Percentiles rank a stretch among this genome's conserved stretches.
phyloP scores from a whole-genome alignment of 2,888 invertebrate species.

The Agonopterix alstromeriana region DNA sequence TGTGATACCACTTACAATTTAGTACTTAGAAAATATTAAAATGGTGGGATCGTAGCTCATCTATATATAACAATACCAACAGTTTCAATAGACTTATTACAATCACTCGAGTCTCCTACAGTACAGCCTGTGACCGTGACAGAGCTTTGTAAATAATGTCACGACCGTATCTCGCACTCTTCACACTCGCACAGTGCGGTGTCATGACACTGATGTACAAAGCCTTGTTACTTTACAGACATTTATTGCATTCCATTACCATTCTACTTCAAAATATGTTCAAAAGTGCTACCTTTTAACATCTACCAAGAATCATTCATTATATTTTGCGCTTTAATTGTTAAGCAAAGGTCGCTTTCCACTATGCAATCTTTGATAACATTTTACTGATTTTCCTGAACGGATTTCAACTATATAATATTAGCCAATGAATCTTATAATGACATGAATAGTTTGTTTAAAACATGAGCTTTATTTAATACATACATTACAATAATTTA shows the following conservation, averaged over 20 bases:
- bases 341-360: background rate
- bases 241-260: slow-evolving; percentile 68
- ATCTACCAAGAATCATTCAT: slow-evolving; percentile 31
- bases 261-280: slow-evolving; percentile 60
- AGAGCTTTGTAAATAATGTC: slow-evolving; percentile 26
- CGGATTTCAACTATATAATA: slow-evolving; percentile 12
- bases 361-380: background rate
- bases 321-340: slow-evolving; percentile 28
- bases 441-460: slow-evolving; percentile 37
- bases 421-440: slow-evolving; percentile 31
- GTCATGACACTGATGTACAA: slow-evolving; percentile 24
- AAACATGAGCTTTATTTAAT: slow-evolving; percentile 45
- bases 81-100: slow-evolving; percentile 66
- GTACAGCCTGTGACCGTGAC: slow-evolving; percentile 27
- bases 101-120: slow-evolving; percentile 71
- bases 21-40: slow-evolving; percentile 71
- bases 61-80: slow-evolving; percentile 74
- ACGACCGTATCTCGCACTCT: background rate
- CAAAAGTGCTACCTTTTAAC: slow-evolving; percentile 61
- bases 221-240: slow-evolving; percentile 39
- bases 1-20: slow-evolving; percentile 64
- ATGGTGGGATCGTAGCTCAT: slow-evolving; percentile 75
- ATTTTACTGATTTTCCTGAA: background rate
- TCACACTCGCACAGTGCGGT: background rate
- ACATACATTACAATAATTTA: slow-evolving; percentile 64